These are phyloP conservation scores for Solen grandis DNA, from an alignment of 1,140 invertebrate species.

Conservation along the genomic window DNA sequence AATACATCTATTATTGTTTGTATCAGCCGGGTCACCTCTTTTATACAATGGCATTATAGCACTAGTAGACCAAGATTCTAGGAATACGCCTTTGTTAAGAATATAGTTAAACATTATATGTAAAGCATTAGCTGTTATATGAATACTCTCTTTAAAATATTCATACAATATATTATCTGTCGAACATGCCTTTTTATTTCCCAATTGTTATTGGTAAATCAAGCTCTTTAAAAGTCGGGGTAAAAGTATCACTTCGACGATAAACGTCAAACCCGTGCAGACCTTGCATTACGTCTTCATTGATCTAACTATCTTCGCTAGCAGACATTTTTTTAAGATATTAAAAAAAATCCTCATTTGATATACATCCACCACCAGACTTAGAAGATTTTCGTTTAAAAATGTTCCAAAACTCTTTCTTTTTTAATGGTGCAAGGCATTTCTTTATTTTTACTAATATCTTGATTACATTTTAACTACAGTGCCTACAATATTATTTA, in stretches of 20 bases:
- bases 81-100: constrained; percentile 4
- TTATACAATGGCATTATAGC: constrained; percentile 5
- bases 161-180: too few species aligned
- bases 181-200: too few species aligned
- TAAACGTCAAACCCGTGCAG: not conserved
- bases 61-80: constrained; percentile 2
- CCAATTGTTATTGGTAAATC: constrained; percentile 4
- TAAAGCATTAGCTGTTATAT: not conserved
- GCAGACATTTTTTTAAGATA: constrained; percentile 4
- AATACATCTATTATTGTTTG: constrained; percentile 32
- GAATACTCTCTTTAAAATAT: not conserved
- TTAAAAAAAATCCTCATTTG: not conserved
- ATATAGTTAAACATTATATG: constrained; percentile 18
- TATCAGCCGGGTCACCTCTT: not conserved
- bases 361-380: not conserved
- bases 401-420: constrained; percentile 10
- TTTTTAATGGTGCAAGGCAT: constrained; percentile 14
- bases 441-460: constrained; percentile 5
- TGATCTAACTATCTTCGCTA: not conserved
- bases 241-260: not conserved
- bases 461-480: not conserved
- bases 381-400: not conserved
- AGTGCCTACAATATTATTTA: not conserved
- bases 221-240: not conserved
- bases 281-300: not conserved